Conservation (phyloP, 1,140 invertebrate species). For the Drosophila hydei region DNA sequence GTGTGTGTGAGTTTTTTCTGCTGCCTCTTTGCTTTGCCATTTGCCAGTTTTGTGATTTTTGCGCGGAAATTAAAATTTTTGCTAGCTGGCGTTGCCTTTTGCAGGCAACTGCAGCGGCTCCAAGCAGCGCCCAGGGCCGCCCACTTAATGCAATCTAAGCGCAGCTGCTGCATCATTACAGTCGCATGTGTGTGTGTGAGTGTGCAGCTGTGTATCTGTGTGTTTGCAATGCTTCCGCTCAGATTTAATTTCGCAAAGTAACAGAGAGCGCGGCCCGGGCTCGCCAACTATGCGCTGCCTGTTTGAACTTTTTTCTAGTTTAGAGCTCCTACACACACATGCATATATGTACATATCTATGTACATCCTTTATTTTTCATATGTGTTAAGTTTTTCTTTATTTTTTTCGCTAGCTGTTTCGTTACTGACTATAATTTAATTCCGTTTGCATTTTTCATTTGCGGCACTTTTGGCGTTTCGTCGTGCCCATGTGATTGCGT, state of each 20-base stretch:
- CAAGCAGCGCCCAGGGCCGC: slow-evolving; percentile 35
- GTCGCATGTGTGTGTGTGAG: slow-evolving; percentile 24
- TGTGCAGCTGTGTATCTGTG: slow-evolving; percentile 26
- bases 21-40: slow-evolving; percentile 46
- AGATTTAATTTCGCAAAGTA: slow-evolving; percentile 78
- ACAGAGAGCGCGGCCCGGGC: slow-evolving; percentile 49
- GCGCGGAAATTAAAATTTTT: slow-evolving; percentile 80
- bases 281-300: slow-evolving; percentile 71
- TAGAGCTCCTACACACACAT: slow-evolving; percentile 16
- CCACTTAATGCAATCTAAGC: slow-evolving; percentile 83
- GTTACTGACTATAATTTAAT: slow-evolving; percentile 79
- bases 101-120: slow-evolving; percentile 28
- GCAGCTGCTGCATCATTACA: slow-evolving; percentile 81
- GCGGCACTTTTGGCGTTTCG: slow-evolving; percentile 77
- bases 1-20: slow-evolving; percentile 18
- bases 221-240: slow-evolving; percentile 70
- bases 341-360: no score
- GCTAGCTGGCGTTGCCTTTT: slow-evolving; percentile 46
- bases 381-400: slow-evolving; percentile 32
- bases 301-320: slow-evolving; percentile 65
- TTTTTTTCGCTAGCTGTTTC: slow-evolving; percentile 60
- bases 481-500: slow-evolving; percentile 16
- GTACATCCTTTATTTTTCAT: slow-evolving; percentile 37
- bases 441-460: slow-evolving; percentile 82
- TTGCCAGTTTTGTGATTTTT: slow-evolving; percentile 64